A percentile compares a stretch with the other conserved stretches of the same genome.
Conservation (phyloP, 2,113 vertebrate genomes). For the Phyllostomus hastatus region DNA sequence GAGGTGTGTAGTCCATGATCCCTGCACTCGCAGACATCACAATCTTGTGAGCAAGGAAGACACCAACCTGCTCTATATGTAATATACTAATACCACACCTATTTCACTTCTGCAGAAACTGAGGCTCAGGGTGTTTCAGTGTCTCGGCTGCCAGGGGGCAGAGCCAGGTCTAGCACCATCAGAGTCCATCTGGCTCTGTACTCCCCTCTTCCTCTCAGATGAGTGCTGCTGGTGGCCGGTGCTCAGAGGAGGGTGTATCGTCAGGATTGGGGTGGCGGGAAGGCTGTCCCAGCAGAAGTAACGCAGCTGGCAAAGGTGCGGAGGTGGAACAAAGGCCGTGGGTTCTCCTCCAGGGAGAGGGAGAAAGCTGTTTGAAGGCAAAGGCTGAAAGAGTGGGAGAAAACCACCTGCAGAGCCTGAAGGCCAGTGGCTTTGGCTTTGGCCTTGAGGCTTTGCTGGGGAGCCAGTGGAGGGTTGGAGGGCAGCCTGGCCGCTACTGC, state of each 20-base stretch:
- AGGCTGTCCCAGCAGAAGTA: not conserved
- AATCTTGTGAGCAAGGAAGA: not conserved
- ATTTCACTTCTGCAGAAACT: not conserved
- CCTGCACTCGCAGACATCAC: not conserved
- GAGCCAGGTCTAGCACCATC: not conserved
- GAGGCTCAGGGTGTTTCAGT: not conserved
- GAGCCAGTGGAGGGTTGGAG: not conserved
- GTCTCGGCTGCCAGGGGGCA: not conserved
- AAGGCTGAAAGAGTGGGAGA: too few relatives aligned
- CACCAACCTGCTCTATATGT: not conserved
- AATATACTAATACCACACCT: too few relatives aligned
- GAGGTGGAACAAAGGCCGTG: not conserved
- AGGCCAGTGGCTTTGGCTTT: not conserved
- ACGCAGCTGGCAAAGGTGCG: not conserved
- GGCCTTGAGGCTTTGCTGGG: not conserved
- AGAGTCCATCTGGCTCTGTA: not conserved
- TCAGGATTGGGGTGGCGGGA: fast-evolving
- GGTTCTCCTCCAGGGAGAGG: too few relatives aligned
- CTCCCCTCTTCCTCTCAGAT: not conserved
- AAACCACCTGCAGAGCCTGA: not conserved
- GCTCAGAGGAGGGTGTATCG: not conserved
- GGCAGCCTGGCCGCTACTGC: not conserved
- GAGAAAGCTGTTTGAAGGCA: not conserved
- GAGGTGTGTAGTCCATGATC: fast-evolving
- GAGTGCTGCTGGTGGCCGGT: not conserved